Evolutionary conservation across 2,113 vertebrate species (phyloP).

Genomic region (Pseudorasbora parva): DNA sequence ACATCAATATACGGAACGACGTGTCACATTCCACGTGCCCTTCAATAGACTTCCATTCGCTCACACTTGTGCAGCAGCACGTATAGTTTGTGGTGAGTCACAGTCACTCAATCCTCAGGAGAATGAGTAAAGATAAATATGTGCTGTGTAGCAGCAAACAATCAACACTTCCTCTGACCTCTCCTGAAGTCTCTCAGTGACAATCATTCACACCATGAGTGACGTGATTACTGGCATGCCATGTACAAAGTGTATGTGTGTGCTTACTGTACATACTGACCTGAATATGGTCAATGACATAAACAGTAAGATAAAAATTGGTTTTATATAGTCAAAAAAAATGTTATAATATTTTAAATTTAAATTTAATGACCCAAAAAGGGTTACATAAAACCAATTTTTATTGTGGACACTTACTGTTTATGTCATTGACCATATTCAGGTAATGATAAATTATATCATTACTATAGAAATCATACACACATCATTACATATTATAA

Average conservation of each 20-base stretch:
- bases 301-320: no score
- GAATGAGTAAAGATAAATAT: constrained; percentile 11
- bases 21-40: background rate
- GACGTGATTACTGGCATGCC: background rate
- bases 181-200: background rate
- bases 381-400: no score
- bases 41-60: background rate
- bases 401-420: no score
- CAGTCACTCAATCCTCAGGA: constrained; percentile 24
- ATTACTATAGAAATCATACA: no score
- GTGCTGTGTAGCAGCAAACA: constrained; percentile 26
- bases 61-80: constrained; percentile 17
- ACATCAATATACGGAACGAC: background rate
- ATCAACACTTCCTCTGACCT: background rate
- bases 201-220: background rate
- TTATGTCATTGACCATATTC: no score
- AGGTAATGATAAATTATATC: no score
- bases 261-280: background rate
- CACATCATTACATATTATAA: no score
- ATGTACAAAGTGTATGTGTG: background rate
- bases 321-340: no score
- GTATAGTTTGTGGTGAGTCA: constrained; percentile 48
- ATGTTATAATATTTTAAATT: no score
- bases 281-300: background rate
- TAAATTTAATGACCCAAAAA: no score